These are phyloP conservation scores for Tetramorium parvispinum DNA, from an alignment of 1,140 invertebrate species.

Conservation along the genomic window DNA sequence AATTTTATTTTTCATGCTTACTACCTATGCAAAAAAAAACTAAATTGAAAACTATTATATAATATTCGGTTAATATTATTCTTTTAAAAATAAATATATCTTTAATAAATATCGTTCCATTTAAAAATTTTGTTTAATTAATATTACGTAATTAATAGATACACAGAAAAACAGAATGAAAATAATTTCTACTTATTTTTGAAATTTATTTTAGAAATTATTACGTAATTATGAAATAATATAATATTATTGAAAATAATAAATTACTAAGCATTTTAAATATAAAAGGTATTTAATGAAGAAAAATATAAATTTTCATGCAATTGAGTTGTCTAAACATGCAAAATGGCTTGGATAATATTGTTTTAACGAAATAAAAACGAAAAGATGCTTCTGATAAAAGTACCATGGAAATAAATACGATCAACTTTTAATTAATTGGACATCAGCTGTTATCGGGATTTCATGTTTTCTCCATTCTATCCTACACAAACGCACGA, in stretches of 20 bases:
- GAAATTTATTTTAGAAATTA: background rate
- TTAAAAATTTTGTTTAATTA: background rate
- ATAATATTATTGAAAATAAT: background rate
- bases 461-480: conserved; percentile 12
- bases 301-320: background rate
- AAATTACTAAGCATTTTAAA: background rate
- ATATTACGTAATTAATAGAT: background rate
- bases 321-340: background rate
- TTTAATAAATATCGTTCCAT: background rate
- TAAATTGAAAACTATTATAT: background rate
- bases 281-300: background rate
- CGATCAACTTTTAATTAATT: conserved; percentile 19
- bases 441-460: conserved; percentile 7
- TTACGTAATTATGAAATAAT: background rate
- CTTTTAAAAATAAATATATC: conserved; percentile 5
- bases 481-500: background rate
- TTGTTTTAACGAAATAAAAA: conserved; percentile 1
- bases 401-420: conserved; percentile 15
- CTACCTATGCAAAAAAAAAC: background rate
- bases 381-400: background rate
- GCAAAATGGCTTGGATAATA: conserved; percentile 6
- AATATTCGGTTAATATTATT: background rate
- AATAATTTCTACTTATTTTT: background rate
- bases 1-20: background rate
- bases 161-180: background rate